Conservation (phyloP, 2,113 vertebrate species). For the Crotalus viridis region DNA sequence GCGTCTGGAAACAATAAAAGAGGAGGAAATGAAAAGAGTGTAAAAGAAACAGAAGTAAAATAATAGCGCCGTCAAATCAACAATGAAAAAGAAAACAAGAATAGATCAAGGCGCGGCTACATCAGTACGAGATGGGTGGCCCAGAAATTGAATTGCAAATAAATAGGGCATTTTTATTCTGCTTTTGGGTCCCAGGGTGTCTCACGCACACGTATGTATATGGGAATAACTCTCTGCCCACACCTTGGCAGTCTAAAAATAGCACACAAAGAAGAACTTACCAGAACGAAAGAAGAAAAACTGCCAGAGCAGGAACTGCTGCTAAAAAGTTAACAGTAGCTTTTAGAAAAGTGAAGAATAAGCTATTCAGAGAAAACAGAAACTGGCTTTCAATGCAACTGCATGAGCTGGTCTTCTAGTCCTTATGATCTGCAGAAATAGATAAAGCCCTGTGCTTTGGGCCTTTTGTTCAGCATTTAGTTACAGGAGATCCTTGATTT, state of each 20-base stretch:
- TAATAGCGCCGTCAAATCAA: too few relatives aligned
- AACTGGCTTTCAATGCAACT: neutral
- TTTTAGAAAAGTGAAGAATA: neutral
- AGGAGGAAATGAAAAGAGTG: too few relatives aligned
- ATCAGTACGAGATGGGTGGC: too few relatives aligned
- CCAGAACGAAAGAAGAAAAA: neutral
- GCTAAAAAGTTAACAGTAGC: neutral
- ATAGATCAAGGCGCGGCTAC: too few relatives aligned
- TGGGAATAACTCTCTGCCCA: neutral
- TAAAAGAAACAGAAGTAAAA: too few relatives aligned
- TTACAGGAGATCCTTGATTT: too few relatives aligned
- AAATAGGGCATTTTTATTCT: neutral
- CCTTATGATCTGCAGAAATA: too few relatives aligned
- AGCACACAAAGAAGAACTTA: neutral
- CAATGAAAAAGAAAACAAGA: too few relatives aligned
- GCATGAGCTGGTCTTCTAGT: too few relatives aligned
- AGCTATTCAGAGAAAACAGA: neutral
- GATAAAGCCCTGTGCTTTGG: too few relatives aligned
- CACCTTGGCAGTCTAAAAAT: neutral
- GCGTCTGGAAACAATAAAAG: neutral
- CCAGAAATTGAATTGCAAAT: too few relatives aligned
- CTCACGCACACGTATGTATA: neutral
- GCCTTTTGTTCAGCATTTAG: too few relatives aligned
- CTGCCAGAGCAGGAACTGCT: neutral
- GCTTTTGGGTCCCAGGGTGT: neutral